Percentiles rank a stretch among this genome's conserved stretches.
phyloP scores from a whole-genome alignment of 2,888 invertebrate species.

The Chaetogeoica ovagalla region DNA sequence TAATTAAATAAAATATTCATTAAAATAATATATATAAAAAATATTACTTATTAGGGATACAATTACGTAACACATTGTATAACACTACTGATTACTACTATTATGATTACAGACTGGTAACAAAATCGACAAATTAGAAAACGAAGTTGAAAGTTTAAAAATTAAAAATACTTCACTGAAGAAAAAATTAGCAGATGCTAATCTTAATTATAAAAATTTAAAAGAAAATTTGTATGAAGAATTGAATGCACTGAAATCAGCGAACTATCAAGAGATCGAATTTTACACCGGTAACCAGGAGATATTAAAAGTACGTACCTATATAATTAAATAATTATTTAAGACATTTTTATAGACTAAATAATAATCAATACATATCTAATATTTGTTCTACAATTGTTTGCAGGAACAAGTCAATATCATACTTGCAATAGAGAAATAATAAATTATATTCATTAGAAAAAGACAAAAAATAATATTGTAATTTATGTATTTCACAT shows the following conservation, averaged over 20 bases:
- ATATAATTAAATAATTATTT: too few relatives aligned
- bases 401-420: background rate
- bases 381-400: background rate
- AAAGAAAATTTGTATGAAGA: background rate
- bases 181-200: background rate
- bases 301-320: background rate
- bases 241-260: background rate
- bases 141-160: background rate
- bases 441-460: background rate
- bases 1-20: background rate
- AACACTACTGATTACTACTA: background rate
- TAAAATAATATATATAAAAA: too few relatives aligned
- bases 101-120: background rate
- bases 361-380: background rate
- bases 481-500: too few relatives aligned
- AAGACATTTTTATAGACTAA: too few relatives aligned
- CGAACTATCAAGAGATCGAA: background rate
- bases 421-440: background rate
- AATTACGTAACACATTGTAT: background rate
- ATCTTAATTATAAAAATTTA: background rate
- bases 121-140: background rate
- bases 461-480: too few relatives aligned
- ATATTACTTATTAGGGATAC: background rate
- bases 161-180: background rate
- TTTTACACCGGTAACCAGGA: constrained; percentile 3